Base-by-base conservation (phyloP, 2,797 vertebrate species). In the Pampus argenteus region DNA sequence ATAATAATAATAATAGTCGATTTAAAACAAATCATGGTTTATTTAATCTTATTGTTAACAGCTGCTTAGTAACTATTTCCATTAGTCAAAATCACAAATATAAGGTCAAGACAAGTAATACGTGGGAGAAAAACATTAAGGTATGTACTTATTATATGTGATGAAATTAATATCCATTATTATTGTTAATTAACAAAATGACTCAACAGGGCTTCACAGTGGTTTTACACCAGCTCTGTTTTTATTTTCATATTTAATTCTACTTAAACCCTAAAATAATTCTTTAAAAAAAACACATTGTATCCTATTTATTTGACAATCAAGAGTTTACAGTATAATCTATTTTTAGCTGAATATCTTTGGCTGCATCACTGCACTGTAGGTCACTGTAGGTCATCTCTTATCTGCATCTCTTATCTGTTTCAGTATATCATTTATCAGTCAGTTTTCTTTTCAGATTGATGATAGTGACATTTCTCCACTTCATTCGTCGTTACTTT, bases 401-500 rank as follows among this genome's bases (percentile, higher is more conserved):
- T 7, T 36, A 4, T 65, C 20, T 28, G 3, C 20, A 28, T 18
- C 26, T 56, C 3, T 52, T 66, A 71, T 82, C 61, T 9, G 10
- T 23, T 65, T 47, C 8, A 42, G 23, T 60, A 55, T 17, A 72
- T 63, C 26, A 36, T 56, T 72, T 51, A 72, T 68, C 44, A 18
- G 20, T 22, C 5, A 34, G 17, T 31, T 40, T 3, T 67, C 36
- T 29, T 70, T 18, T 56, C 31, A 36, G n/a, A 58, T 20, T 48
- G 50, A 74, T 60, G 49, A 65, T 23, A 28, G 13, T 56, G 47
- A 57, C 50, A 40, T 52, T 61, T 67, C 52, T 68, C 38, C 14
- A 51, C 54, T 62, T 67, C 47, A 29, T 42, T 56, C 31, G 28
- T 76, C 55, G 40, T 76, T 54, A 71, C 49, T 9, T 47, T 45